Conservation (phyloP, 2,113 vertebrate genomes). For the Ardeotis arabs region DNA sequence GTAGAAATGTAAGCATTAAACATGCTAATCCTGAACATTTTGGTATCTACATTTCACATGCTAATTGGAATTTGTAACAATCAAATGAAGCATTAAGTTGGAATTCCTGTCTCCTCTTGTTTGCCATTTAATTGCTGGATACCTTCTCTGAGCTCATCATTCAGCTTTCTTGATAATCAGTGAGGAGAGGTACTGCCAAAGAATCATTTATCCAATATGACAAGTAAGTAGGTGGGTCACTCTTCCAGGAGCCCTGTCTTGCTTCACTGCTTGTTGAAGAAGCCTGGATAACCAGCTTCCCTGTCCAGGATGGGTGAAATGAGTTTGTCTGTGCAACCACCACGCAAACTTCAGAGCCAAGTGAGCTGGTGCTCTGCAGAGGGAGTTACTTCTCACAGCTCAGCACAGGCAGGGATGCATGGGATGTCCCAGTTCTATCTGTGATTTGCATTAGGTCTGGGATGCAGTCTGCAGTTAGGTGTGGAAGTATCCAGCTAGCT, state of each 20-base stretch:
- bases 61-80: slow-evolving; percentile 29
- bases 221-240: background rate
- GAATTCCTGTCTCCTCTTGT: slow-evolving; percentile 49
- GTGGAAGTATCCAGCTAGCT: background rate
- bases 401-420: background rate
- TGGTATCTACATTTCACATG: slow-evolving; percentile 16
- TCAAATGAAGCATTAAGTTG: slow-evolving; percentile 17
- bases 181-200: slow-evolving; percentile 6
- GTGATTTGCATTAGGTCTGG: background rate
- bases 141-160: slow-evolving; percentile 5
- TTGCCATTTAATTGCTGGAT: slow-evolving; percentile 43
- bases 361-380: background rate
- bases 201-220: background rate
- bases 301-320: background rate
- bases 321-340: background rate
- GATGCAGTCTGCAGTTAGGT: background rate
- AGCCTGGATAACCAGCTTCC: background rate
- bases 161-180: slow-evolving; percentile 15
- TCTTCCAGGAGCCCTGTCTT: background rate
- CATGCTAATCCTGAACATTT: background rate
- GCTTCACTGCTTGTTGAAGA: background rate
- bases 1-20: slow-evolving; percentile 29
- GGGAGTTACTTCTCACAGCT: background rate
- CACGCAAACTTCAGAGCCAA: background rate
- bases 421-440: background rate